Evolutionary conservation across 2,113 vertebrate species (phyloP).

Genomic region (Martes martes): DNA sequence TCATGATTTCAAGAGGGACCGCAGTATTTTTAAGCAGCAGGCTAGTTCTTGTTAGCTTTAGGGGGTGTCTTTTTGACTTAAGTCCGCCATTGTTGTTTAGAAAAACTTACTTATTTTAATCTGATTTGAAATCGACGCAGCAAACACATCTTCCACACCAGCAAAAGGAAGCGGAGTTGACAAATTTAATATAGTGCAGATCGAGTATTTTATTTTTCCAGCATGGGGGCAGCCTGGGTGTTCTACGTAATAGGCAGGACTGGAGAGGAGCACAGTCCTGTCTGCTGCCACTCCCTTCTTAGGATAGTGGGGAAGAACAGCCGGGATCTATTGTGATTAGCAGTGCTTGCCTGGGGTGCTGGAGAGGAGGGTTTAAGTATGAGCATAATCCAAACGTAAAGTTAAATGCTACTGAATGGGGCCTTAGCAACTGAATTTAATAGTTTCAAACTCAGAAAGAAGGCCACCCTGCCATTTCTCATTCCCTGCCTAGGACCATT

Average conservation of each 20-base stretch:
- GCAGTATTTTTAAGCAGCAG: neutral
- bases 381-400: neutral
- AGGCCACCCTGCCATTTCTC: neutral
- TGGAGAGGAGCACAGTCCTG: fast-evolving
- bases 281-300: no score
- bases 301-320: neutral
- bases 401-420: neutral
- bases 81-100: neutral
- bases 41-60: neutral
- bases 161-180: neutral
- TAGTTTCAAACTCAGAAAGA: neutral
- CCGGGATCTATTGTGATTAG: neutral
- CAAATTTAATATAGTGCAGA: no score
- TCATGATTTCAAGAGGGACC: neutral
- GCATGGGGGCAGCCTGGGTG: neutral
- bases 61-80: neutral
- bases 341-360: no score
- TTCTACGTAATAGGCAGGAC: neutral
- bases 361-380: neutral
- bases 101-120: neutral
- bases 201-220: neutral
- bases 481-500: neutral
- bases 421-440: neutral
- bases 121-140: neutral
- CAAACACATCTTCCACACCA: neutral